These are phyloP conservation scores for Paradoxurus hermaphroditus DNA, from an alignment of 2,113 vertebrate species.

Conservation along the genomic window DNA sequence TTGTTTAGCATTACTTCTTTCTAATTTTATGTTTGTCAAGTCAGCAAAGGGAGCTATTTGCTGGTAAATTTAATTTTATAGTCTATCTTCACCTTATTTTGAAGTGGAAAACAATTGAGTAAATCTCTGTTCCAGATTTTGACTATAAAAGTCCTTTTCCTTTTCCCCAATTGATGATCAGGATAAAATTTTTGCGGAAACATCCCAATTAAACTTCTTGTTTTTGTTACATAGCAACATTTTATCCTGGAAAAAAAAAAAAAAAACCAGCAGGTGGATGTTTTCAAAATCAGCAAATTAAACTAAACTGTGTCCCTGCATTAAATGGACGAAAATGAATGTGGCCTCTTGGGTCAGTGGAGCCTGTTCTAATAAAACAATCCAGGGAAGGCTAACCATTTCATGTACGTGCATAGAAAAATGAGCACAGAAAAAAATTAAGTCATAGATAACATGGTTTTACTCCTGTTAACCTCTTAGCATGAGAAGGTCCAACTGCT, in stretches of 20 bases:
- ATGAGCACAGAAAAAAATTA: constrained; percentile 41
- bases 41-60: constrained; percentile 11
- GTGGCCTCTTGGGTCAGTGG: constrained; percentile 80
- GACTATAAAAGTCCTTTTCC: constrained; percentile 4
- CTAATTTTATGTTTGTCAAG: constrained; percentile 39
- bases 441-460: constrained; percentile 83
- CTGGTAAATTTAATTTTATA: background rate
- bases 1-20: constrained; percentile 4
- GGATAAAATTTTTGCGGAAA: constrained; percentile 60
- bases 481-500: constrained; percentile 60
- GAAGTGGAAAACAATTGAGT: constrained; percentile 40
- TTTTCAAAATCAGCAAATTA: constrained; percentile 82
- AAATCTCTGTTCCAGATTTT: constrained; percentile 42
- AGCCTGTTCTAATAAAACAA: constrained; percentile 81
- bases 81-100: constrained; percentile 9
- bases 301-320: constrained; percentile 80
- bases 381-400: constrained; percentile 82
- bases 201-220: constrained; percentile 26
- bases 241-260: background rate
- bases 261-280: constrained; percentile 37
- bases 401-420: constrained; percentile 84
- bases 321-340: constrained; percentile 84
- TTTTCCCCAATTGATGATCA: constrained; percentile 21
- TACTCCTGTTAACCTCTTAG: constrained; percentile 89
- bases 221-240: constrained; percentile 66